A percentile compares a stretch with the other conserved stretches of the same genome.
Conservation (phyloP, 1,140 invertebrate genomes). For the Pseudachorutes palmiensis region DNA sequence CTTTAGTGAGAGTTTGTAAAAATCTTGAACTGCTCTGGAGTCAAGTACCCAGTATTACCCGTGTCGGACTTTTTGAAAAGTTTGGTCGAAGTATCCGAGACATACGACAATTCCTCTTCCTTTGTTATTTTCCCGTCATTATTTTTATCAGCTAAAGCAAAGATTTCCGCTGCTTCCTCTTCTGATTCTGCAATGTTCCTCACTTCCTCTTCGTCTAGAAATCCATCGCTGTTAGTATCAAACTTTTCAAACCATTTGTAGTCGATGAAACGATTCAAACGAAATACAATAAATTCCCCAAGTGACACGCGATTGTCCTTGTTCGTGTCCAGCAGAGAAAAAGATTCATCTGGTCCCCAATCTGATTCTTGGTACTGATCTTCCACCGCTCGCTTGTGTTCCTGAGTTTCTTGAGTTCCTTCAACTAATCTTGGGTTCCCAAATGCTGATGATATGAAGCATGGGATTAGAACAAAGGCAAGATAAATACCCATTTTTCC, state of each 20-base stretch:
- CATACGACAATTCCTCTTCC: neutral
- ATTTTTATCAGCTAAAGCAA: neutral
- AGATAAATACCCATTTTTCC: neutral
- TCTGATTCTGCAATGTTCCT: neutral
- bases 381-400: neutral
- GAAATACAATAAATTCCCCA: neutral
- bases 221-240: neutral
- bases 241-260: constrained; percentile 2
- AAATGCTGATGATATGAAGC: neutral
- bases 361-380: neutral
- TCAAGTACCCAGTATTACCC: neutral
- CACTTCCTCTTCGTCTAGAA: neutral
- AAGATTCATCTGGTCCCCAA: neutral
- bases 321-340: neutral
- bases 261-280: neutral
- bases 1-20: neutral
- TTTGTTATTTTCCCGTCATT: neutral
- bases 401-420: too few relatives aligned
- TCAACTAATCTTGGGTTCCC: too few relatives aligned
- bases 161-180: neutral
- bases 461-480: neutral
- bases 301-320: neutral
- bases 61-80: neutral
- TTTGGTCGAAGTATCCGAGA: neutral
- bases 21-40: neutral